Base-by-base conservation (phyloP, 1,140 invertebrate species). In the Drosophila willistoni region DNA sequence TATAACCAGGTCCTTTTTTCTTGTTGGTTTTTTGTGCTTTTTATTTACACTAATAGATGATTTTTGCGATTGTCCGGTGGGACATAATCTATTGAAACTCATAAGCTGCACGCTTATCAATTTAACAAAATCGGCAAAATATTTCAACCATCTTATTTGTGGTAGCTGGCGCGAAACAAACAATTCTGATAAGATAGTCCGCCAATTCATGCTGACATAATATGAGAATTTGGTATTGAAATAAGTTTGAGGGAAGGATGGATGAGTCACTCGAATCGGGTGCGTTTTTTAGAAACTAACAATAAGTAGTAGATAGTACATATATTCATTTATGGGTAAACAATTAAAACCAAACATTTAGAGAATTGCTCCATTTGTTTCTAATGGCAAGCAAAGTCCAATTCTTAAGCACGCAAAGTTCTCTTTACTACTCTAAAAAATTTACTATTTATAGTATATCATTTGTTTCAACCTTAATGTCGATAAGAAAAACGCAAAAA, bases 401-500 rank as follows among this genome's bases (percentile, higher is more conserved):
- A 19, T 22, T 33, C 33, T 22, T n/a, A 17, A 34, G 5, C 73
- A 76, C 73, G 73, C 73, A 44, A 76, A 42, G 60, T 76, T 57
- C 73, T 60, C 64, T 47, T 69, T 59, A 17, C 9, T 12, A 22
- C 9, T 33, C 17, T 62, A 22, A 47, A 33, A 29, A 29, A 29
- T 25, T 0, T 29, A 29, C 29, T 29, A 29, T 29, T 29, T 39
- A 51, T 12, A 47, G 36, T 47, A 29, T 29, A 29, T 29, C 22
- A 25, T 75, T 34, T 75, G 56, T 74, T 75, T 72, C 42, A 75
- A 75, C 62, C 47, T 6, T 34, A 68, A 68, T 75, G 19, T 19
- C 57, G 63, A 62, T 84, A 81, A 73, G 68, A 42, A 68, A 86
- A 77, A 68, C 70, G 44, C 44, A 12, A 19, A 13, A 39, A 51